Percentiles rank a stretch among this genome's conserved stretches.
phyloP scores from a whole-genome alignment of 2,113 vertebrate species.

The Cervus canadensis region DNA sequence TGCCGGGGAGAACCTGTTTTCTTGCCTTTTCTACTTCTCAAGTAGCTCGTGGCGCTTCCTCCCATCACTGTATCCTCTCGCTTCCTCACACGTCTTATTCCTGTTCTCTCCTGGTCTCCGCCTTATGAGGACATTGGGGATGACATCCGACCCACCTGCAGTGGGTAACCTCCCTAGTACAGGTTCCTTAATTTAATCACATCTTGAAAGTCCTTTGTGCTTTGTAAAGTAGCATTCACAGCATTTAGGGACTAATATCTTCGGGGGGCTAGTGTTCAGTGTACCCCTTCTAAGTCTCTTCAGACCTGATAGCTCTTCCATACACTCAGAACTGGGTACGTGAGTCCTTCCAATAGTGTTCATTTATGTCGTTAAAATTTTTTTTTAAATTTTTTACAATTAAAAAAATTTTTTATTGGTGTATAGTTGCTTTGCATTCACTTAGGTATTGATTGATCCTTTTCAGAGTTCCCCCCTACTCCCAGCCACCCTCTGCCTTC shows the following conservation, averaged over 20 bases:
- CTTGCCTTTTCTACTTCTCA: background rate
- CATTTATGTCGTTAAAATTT: rapidly evolving
- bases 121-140: background rate
- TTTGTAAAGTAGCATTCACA: background rate
- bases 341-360: background rate
- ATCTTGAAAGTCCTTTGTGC: background rate
- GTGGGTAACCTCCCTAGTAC: background rate
- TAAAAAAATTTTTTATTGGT: background rate
- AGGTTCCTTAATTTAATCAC: background rate
- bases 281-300: background rate
- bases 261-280: background rate
- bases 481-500: background rate
- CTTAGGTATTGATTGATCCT: background rate
- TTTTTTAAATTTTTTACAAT: background rate
- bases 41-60: background rate
- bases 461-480: background rate
- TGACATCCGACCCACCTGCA: background rate
- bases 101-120: background rate
- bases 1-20: background rate
- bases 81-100: background rate
- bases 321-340: background rate
- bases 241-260: background rate
- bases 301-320: background rate
- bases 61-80: background rate
- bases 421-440: background rate